phyloP scores from a whole-genome alignment of 2,113 vertebrate species.

The Castor canadensis region DNA sequence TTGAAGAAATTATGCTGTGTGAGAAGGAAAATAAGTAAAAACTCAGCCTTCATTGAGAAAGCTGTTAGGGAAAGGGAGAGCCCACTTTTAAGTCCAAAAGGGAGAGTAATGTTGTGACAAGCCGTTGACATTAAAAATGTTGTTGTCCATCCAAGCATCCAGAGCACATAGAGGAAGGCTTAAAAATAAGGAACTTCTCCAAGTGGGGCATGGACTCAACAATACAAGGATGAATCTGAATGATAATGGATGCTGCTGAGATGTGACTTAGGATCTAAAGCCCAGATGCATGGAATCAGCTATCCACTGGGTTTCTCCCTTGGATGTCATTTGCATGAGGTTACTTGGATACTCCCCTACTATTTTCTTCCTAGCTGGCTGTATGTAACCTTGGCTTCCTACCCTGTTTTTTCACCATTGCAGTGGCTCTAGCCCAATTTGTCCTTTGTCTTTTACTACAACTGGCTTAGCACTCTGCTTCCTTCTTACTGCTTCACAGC shows the following conservation, averaged over 20 bases:
- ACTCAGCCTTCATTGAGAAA: neutral
- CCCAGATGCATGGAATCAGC: neutral
- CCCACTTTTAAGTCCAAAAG: neutral
- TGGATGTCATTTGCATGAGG: neutral
- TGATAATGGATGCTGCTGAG: neutral
- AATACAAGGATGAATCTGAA: neutral
- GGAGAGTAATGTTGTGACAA: neutral
- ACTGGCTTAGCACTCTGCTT: neutral
- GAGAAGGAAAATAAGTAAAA: neutral
- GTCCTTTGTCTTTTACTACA: neutral
- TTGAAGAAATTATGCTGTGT: neutral
- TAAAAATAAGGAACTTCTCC: neutral
- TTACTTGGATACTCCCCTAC: neutral
- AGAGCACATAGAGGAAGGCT: neutral
- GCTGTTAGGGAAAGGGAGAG: neutral
- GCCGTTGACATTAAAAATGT: neutral
- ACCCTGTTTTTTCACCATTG: neutral
- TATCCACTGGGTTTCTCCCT: neutral
- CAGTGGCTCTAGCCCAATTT: neutral
- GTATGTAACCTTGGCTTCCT: neutral
- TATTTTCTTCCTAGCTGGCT: neutral
- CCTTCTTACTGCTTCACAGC: neutral
- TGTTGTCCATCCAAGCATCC: neutral
- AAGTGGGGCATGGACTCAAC: neutral
- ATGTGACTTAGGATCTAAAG: neutral